Evolutionary conservation across 1,140 invertebrate species (phyloP).

Genomic region (Drosophila tristis): DNA sequence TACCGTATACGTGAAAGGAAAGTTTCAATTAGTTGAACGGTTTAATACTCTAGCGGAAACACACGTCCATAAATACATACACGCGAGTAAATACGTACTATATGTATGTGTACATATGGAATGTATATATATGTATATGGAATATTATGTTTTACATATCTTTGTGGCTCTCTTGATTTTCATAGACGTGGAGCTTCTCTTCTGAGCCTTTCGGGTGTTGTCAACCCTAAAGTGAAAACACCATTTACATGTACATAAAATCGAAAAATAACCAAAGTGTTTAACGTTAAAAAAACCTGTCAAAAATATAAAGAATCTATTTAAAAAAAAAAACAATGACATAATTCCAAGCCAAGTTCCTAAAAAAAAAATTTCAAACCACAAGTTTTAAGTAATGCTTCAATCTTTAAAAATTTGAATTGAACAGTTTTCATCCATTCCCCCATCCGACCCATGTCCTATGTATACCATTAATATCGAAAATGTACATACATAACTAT

Average conservation of each 20-base stretch:
- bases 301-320: background rate
- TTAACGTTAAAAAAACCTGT: slow-evolving; percentile 17
- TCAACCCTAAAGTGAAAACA: background rate
- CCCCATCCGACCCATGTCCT: too few relatives aligned
- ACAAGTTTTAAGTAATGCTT: too few relatives aligned
- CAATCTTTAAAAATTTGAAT: too few relatives aligned
- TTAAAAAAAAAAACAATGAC: background rate
- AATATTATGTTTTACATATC: too few relatives aligned
- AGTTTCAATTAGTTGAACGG: background rate
- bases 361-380: slow-evolving; percentile 6
- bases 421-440: too few relatives aligned
- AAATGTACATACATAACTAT: too few relatives aligned
- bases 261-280: slow-evolving; percentile 8
- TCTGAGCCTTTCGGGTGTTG: background rate
- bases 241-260: slow-evolving; percentile 21
- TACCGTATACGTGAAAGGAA: background rate
- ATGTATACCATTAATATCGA: too few relatives aligned
- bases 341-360: too few relatives aligned
- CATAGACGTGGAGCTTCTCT: background rate
- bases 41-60: too few relatives aligned
- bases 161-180: slow-evolving; percentile 11
- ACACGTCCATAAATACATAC: too few relatives aligned
- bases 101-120: too few relatives aligned
- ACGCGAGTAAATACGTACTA: too few relatives aligned
- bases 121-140: background rate